These are phyloP conservation scores for Sebastes diaconus DNA, from an alignment of 2,797 vertebrate species.

Conservation along the genomic window DNA sequence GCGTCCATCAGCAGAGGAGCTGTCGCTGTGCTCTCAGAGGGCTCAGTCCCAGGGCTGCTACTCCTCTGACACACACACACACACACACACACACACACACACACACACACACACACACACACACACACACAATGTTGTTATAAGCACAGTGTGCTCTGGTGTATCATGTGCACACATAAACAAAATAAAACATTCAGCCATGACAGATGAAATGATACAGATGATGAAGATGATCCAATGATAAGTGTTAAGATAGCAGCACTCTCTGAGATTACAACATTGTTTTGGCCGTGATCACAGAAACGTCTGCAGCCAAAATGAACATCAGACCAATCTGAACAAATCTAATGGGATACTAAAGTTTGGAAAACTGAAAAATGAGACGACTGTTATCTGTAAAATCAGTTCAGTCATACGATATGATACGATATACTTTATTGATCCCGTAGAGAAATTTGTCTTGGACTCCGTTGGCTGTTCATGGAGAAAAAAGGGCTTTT, in stretches of 20 bases:
- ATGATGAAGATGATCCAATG: not conserved
- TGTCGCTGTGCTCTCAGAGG: constrained; percentile 40
- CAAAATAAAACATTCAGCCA: not conserved
- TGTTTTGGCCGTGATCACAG: not conserved
- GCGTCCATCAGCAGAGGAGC: constrained; percentile 73
- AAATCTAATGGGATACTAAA: not conserved
- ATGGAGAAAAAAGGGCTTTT: too few species aligned
- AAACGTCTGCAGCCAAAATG: not conserved
- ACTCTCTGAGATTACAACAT: not conserved
- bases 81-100: too few species aligned
- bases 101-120: not conserved
- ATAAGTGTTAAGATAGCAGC: not conserved
- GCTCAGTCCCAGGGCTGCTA: constrained; percentile 6
- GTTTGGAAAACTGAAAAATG: not conserved
- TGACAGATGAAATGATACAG: not conserved
- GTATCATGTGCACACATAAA: too few species aligned
- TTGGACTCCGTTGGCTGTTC: not conserved
- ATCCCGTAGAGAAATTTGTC: not conserved
- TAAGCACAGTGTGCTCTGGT: not conserved
- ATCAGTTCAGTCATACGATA: not conserved
- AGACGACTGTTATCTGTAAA: not conserved
- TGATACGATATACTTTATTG: not conserved
- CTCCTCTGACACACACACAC: constrained; percentile 54
- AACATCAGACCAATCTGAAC: not conserved
- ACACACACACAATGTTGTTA: not conserved